These are phyloP conservation scores for Orthosia gothica DNA, from an alignment of 2,888 invertebrate species.

Conservation along the genomic window DNA sequence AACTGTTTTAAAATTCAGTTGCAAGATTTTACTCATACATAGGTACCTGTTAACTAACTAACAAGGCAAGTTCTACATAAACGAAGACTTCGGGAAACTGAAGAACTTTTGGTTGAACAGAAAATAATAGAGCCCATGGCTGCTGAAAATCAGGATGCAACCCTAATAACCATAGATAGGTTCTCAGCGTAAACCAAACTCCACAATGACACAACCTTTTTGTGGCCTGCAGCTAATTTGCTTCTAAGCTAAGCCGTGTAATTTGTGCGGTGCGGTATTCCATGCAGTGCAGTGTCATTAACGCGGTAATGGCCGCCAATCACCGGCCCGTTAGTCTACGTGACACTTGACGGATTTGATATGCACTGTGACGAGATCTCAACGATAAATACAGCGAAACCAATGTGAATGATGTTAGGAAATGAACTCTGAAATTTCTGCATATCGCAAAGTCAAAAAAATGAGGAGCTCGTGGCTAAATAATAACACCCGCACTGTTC, in stretches of 20 bases:
- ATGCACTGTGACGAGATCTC: constrained; percentile 9
- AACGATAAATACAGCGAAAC: not conserved
- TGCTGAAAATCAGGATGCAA: not conserved
- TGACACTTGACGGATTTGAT: constrained; percentile 29
- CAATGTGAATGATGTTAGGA: not conserved
- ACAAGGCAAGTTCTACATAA: not conserved
- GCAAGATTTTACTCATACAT: too few relatives aligned
- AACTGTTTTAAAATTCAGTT: too few relatives aligned
- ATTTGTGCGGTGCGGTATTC: constrained; percentile 32
- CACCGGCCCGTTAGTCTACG: constrained; percentile 44
- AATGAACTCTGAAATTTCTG: too few relatives aligned
- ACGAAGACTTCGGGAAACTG: not conserved
- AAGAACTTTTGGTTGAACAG: not conserved
- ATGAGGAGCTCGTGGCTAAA: too few relatives aligned
- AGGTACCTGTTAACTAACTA: too few relatives aligned
- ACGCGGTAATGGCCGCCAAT: constrained; percentile 41
- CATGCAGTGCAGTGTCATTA: constrained; percentile 50
- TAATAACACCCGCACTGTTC: too few relatives aligned
- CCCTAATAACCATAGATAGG: not conserved
- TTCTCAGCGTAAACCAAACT: not conserved
- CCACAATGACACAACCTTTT: not conserved
- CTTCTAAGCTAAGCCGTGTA: constrained; percentile 5
- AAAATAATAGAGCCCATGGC: not conserved
- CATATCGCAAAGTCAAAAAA: too few relatives aligned
- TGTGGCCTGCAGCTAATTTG: constrained; percentile 4